Conservation (phyloP, 2,888 invertebrate genomes). For the Flabesymbios commensalis region DNA sequence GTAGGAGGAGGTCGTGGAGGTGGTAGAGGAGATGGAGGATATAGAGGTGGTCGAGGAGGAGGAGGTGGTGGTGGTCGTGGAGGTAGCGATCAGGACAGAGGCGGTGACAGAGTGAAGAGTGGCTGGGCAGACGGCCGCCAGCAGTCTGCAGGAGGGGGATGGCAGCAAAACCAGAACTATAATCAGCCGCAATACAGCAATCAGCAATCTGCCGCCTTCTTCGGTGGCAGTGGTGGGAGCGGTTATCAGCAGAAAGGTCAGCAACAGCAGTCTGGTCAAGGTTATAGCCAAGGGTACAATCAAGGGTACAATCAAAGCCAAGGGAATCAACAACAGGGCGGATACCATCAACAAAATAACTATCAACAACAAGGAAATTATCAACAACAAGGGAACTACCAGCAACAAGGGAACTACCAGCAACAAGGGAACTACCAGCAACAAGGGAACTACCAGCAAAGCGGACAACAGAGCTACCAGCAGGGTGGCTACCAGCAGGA, state of each 20-base stretch:
- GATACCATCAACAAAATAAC: too few species aligned
- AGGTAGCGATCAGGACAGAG: conserved; percentile 3
- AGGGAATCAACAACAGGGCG: too few species aligned
- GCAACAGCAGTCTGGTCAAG: conserved; percentile 4
- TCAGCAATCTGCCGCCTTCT: conserved; percentile 5
- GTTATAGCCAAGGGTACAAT: conserved; percentile 15
- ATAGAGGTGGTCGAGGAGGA: not conserved
- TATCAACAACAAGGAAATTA: too few species aligned
- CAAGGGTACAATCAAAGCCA: too few species aligned
- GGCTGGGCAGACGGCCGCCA: not conserved
- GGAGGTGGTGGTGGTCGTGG: conserved; percentile 12
- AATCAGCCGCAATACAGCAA: not conserved
- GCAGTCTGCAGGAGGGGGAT: not conserved
- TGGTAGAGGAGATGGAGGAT: conserved; percentile 7
- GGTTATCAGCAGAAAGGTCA: conserved; percentile 16
- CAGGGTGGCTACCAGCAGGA: conserved; percentile 19
- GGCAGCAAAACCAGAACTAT: not conserved
- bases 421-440: too few species aligned
- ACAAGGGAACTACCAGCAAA: too few species aligned
- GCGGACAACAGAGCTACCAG: too few species aligned
- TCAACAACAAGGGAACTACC: too few species aligned
- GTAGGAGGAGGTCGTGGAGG: conserved; percentile 2
- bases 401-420: too few species aligned
- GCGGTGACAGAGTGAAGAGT: conserved; percentile 13
- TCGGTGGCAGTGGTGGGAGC: conserved; percentile 13